Percentiles rank a stretch among this genome's conserved stretches.
These are phyloP conservation scores for Thecophora atra DNA, from an alignment of 2,888 invertebrate genomes.

Conservation along the genomic window DNA sequence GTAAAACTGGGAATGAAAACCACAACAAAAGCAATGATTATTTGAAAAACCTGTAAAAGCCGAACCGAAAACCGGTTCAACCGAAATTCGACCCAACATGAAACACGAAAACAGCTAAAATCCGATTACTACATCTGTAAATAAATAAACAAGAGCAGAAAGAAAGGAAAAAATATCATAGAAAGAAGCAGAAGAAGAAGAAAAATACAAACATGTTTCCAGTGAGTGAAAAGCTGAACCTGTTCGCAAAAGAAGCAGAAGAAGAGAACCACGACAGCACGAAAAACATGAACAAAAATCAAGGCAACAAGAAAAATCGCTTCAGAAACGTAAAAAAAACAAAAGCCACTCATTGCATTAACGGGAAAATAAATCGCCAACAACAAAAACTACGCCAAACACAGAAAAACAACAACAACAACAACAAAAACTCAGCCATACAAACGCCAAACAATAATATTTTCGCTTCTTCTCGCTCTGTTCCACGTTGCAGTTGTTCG, in stretches of 20 bases:
- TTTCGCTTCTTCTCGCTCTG: conserved; percentile 34
- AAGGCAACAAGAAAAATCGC: background rate
- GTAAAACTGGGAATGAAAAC: no score
- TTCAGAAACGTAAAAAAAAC: background rate
- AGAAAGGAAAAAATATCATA: conserved; percentile 4
- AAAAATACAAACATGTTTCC: background rate
- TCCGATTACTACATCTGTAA: background rate
- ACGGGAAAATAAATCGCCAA: background rate
- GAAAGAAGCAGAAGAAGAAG: background rate
- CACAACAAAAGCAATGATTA: background rate
- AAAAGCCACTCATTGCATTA: background rate
- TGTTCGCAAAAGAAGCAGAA: no score
- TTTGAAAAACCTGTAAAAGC: background rate
- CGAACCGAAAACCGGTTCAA: background rate
- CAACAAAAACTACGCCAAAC: background rate
- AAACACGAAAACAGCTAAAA: background rate
- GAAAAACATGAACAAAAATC: background rate
- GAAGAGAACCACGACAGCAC: background rate
- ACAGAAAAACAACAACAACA: background rate
- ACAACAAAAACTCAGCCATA: background rate
- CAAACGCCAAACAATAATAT: conserved; percentile 34
- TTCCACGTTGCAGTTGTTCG: background rate
- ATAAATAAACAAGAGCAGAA: conserved; percentile 17
- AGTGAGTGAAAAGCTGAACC: no score
- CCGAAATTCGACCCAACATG: background rate